Percentiles rank a stretch among this genome's conserved stretches.
These are phyloP conservation scores for Cossypha heuglini DNA, from an alignment of 2,797 vertebrate species.

Conservation along the genomic window DNA sequence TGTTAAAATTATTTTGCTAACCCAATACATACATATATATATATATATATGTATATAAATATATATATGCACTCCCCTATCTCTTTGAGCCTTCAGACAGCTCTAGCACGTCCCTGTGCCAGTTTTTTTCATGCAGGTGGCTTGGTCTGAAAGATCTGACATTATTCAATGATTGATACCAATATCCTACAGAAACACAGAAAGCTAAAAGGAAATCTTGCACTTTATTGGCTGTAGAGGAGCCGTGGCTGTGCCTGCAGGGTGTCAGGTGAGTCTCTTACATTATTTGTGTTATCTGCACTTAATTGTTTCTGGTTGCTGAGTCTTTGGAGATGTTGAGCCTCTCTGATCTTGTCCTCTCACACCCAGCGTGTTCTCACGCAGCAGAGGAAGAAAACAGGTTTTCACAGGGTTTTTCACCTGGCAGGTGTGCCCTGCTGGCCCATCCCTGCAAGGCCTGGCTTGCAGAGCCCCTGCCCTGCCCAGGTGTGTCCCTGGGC, in stretches of 20 bases:
- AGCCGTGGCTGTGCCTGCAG: fast-evolving
- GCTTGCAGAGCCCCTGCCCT: background rate
- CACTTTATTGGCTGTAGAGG: fast-evolving
- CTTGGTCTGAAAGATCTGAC: background rate
- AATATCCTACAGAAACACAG: fast-evolving
- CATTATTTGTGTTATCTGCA: background rate
- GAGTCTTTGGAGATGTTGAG: background rate
- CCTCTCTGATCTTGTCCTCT: background rate
- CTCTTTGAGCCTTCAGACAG: background rate
- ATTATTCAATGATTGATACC: fast-evolving
- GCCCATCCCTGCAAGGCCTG: background rate
- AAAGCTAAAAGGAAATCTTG: fast-evolving
- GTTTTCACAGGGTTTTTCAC: background rate
- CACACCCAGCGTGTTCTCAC: background rate
- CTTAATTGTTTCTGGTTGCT: background rate
- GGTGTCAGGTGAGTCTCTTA: fast-evolving
- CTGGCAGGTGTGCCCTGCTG: background rate
- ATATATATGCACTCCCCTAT: too few relatives aligned
- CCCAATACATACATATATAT: background rate
- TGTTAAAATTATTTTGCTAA: background rate
- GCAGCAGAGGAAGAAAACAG: background rate
- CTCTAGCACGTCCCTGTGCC: fast-evolving
- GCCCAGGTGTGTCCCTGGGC: background rate
- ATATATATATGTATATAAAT: background rate
- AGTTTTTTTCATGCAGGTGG: fast-evolving